Conservation (phyloP, 2,113 vertebrate genomes). For the Peromyscus maniculatus region DNA sequence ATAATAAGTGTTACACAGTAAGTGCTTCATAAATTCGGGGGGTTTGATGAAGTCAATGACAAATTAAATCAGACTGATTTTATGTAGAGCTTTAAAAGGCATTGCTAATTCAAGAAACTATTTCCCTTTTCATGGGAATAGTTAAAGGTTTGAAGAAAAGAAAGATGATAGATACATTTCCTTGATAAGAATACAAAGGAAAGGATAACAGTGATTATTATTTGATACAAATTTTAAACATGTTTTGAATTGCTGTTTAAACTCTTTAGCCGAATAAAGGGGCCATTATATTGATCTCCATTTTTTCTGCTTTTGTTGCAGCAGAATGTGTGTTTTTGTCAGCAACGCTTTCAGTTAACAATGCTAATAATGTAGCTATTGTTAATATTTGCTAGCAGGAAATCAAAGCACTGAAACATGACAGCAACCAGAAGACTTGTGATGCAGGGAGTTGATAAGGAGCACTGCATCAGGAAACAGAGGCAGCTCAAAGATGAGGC, state of each 20-base stretch:
- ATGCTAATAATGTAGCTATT: not conserved
- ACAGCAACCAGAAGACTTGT: fast-evolving
- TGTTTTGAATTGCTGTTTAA: constrained; percentile 9
- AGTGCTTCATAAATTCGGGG: constrained; percentile 6
- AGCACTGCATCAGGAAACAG: fast-evolving
- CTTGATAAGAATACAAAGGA: constrained; percentile 3
- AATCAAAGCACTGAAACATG: not conserved
- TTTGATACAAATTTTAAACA: constrained; percentile 1
- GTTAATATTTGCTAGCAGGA: constrained; percentile 7
- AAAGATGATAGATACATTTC: not conserved
- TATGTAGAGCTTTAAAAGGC: not conserved
- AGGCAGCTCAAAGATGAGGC: fast-evolving
- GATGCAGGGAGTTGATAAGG: fast-evolving
- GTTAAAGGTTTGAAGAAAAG: not conserved
- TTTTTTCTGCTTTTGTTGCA: constrained; percentile 40
- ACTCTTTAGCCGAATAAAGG: not conserved
- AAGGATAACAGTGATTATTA: not conserved
- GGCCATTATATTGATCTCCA: constrained; percentile 12
- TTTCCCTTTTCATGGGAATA: not conserved
- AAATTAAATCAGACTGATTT: not conserved
- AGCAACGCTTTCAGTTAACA: constrained; percentile 18
- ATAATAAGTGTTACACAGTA: not conserved
- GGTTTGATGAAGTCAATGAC: constrained; percentile 17
- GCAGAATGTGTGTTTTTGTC: not conserved
- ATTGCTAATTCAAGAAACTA: not conserved